Evolutionary conservation across 2,888 invertebrate genomes (phyloP).

Genomic region (Nematopogon swammerdamellus): DNA sequence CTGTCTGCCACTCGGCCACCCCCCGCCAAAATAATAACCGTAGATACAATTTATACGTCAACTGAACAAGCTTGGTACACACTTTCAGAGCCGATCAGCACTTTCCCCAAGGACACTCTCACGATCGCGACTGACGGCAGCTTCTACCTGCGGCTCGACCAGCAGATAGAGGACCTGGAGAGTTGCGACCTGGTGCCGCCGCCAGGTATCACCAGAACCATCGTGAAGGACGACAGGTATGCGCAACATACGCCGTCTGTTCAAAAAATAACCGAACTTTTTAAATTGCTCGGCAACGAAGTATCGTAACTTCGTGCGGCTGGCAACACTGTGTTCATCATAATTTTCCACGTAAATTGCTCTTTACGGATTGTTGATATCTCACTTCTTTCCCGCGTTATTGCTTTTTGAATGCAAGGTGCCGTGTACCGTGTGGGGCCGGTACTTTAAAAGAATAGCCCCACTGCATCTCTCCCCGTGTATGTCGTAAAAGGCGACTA

Average conservation of each 20-base stretch:
- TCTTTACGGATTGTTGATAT: no score
- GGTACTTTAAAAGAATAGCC: no score
- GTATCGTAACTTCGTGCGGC: constrained; percentile 27
- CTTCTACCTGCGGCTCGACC: constrained; percentile 24
- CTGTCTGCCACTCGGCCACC: constrained; percentile 3
- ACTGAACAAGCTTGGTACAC: no score
- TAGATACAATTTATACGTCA: constrained; percentile 3
- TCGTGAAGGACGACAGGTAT: constrained; percentile 17
- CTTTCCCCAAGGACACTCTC: constrained; percentile 17
- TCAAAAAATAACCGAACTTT: no score
- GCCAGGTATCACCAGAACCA: constrained; percentile 12
- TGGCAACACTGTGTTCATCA: no score
- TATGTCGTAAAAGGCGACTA: no score
- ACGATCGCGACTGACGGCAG: constrained; percentile 24
- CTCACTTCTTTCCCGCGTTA: no score
- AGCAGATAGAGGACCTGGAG: constrained; percentile 17
- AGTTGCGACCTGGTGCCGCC: constrained; percentile 28
- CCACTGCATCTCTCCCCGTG: no score
- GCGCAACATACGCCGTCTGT: constrained; percentile 5
- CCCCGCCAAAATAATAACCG: background rate
- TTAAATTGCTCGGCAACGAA: no score
- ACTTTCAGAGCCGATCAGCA: constrained; percentile 24
- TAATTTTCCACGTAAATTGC: constrained; percentile 20
- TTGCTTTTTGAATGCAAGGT: no score
- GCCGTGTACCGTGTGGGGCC: no score